Evolutionary conservation across 2,888 invertebrate species (phyloP), one percentile per base, ranked within the genome.

Genomic region (Hypomecis atomaria): DNA sequence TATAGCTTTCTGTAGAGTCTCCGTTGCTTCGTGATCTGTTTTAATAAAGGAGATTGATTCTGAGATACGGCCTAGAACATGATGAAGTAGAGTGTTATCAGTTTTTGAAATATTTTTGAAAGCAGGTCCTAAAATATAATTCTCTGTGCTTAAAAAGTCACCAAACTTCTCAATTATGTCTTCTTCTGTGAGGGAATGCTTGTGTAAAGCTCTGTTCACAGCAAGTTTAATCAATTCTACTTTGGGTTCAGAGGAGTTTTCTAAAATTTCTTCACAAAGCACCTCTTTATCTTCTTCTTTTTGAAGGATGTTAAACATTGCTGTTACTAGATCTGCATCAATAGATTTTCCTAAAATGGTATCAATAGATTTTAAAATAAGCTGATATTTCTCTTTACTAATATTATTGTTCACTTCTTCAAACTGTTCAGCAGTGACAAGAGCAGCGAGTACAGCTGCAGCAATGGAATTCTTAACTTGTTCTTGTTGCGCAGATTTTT

Each of bases 1-100:
- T 10, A 96, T 95, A 4, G 95, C 95, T 76, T 94, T 94, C 79
- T 95, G 95, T 23, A 96, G 87, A 0, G 94, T 93, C 76, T 95
- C 95, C 0, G 94, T 92, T 0, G 95, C 95, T 76, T 95, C 94
- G 61, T 94, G 93, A 69, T 96, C 96, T 4, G 94, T 94, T 76
- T 92, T 93, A 0, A 95, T 90, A 34, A 92, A 90, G 0, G 93
- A 93, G 7, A 94, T 93, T n/a, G 94, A 94, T 52, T 94, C 90
- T 10, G 94, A 94, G 45, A 96, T 94, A 66, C 94, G 94, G 36
- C 93, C 90, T 8, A 95, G 84, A 6, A 96, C 94, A 53, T 93
- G 91, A 6, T 94, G 92, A 1, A 95, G 82, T 54, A 96, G 84
- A 66, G 93, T 93, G 0, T 94, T 93, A 75, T 95, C 94, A 69